Evolutionary conservation across 2,113 vertebrate species (phyloP), one percentile per base, ranked within the genome.

Genomic region (Trichomycterus rosablanca): DNA sequence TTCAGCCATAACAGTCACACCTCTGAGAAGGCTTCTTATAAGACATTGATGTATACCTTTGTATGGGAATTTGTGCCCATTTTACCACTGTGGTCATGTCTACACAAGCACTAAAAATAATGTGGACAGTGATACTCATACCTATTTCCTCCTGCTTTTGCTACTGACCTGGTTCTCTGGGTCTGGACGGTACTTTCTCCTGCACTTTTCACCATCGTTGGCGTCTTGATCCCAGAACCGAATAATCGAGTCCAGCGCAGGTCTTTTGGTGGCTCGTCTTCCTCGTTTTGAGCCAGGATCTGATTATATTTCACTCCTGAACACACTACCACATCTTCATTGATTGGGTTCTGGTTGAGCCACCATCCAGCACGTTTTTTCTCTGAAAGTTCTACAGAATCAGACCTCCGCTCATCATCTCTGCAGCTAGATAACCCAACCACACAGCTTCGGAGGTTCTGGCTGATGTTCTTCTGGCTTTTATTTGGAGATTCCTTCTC

Each of bases 321-420:
- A 59, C 26, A 86, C 84, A 32, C 84, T 83, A 63, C 92, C 88
- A 1, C 87, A 88, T 1, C 86, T 39, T 91, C 89, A 0, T 87
- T 73, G 0, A 83, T 81, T 0, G 88, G 83, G 1, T 85, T 77
- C 37, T 81, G 74, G 37, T 52, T 71, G 0, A 69, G 65, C 70
- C 78, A 42, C 67, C 79, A 81, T 74, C 85, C 61, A 3, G 52
- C 62, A 52, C 34, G 24, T 32, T 81, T 87, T 63, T 83, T 84
- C 14, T 51, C 75, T 34, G 40, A 53, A 6, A 23, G 19, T 18
- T 12, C 52, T 15, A 6, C 14, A 23, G 4, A 28, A 11, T 45
- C 23, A 28, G 34, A 18, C 44, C 79, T 70, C 32, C 73, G 73
- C 24, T 75, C 30, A 1, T 45, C 12, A 2, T 52, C 52, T 52